phyloP scores from a whole-genome alignment of 2,888 invertebrate genomes.

The Xylota segnis region DNA sequence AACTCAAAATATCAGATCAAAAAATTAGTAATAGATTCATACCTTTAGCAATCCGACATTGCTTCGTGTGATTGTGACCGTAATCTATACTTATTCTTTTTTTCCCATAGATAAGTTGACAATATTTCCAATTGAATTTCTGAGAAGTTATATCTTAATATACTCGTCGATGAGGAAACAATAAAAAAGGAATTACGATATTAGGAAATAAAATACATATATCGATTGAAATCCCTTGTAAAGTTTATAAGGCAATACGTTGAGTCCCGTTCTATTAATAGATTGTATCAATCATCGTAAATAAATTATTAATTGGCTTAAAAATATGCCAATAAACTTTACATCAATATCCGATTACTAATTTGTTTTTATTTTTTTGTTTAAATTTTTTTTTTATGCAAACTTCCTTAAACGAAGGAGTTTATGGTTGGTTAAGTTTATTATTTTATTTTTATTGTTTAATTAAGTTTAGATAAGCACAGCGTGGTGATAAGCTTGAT shows the following conservation, averaged over 20 bases:
- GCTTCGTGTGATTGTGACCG: neutral
- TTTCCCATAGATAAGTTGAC: constrained; percentile 1
- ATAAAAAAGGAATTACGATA: neutral
- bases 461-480: constrained; percentile 17
- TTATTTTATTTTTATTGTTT: constrained; percentile 12
- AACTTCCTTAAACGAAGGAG: constrained; percentile 31
- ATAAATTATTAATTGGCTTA: constrained; percentile 8
- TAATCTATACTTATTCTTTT: neutral
- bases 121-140: neutral
- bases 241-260: neutral
- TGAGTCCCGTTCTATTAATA: neutral
- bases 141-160: neutral
- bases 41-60: constrained; percentile 1
- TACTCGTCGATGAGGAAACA: neutral
- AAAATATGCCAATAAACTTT: constrained; percentile 2
- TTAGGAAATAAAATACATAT: neutral
- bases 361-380: neutral
- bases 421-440: neutral
- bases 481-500: neutral
- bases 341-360: constrained; percentile 6
- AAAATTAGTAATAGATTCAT: constrained; percentile 4
- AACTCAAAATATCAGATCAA: constrained; percentile 2
- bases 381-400: neutral
- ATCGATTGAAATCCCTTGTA: constrained; percentile 1
- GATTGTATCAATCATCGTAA: constrained; percentile 17